phyloP scores from a whole-genome alignment of 2,113 vertebrate genomes.

The Hylia prasina region DNA sequence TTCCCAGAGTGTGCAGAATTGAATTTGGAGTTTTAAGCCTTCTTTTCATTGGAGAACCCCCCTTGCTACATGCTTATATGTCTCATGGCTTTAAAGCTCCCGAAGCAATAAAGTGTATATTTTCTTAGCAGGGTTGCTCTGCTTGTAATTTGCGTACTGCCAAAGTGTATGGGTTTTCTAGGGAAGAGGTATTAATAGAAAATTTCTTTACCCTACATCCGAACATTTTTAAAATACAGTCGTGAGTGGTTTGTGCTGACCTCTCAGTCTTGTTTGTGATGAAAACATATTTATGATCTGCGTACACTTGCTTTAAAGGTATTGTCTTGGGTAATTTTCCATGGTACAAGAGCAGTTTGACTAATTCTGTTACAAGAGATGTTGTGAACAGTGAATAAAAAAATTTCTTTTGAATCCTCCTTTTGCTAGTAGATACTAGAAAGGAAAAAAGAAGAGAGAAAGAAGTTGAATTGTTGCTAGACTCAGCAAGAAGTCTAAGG shows the following conservation, averaged over 20 bases:
- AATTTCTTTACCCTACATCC: background rate
- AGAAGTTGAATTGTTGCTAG: background rate
- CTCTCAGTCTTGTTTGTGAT: background rate
- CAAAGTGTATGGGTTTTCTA: background rate
- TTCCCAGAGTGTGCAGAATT: background rate
- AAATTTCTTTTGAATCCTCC: background rate
- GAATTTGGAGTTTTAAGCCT: background rate
- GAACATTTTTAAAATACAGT: background rate
- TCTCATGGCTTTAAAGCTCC: background rate
- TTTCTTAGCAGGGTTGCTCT: background rate
- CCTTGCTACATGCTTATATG: background rate
- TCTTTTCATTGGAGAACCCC: background rate
- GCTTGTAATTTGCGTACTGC: background rate
- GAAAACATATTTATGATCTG: background rate
- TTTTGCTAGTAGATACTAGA: background rate
- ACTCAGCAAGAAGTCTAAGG: background rate
- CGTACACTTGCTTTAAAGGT: background rate
- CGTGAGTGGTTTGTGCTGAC: background rate
- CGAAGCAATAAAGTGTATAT: background rate
- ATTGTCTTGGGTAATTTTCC: background rate
- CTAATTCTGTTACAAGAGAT: background rate
- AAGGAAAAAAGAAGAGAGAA: background rate
- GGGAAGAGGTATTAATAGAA: background rate
- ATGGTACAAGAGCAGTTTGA: background rate
- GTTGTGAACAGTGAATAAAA: background rate